Conservation (phyloP, 2,113 vertebrate species). For the Cardinalis cardinalis region DNA sequence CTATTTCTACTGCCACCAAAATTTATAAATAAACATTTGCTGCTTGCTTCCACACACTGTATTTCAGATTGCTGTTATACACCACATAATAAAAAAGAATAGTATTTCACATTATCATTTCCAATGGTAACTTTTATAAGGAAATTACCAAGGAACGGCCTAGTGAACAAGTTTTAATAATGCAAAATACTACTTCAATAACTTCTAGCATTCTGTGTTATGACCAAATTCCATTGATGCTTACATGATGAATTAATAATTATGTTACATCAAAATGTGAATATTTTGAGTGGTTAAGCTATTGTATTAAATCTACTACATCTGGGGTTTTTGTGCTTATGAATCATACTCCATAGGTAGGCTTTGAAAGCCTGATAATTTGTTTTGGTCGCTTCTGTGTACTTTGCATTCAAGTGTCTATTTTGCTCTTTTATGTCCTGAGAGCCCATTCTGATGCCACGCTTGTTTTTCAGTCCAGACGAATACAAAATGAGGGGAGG, state of each 20-base stretch:
- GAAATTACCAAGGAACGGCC: background rate
- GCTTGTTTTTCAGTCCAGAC: slow-evolving; percentile 80
- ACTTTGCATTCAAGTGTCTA: background rate
- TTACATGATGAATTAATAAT: background rate
- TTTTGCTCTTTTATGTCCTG: background rate
- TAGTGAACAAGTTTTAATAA: background rate
- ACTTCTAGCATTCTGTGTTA: background rate
- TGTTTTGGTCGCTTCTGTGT: background rate
- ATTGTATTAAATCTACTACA: background rate
- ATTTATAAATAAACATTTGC: background rate
- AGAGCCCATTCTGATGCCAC: background rate
- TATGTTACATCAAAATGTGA: background rate
- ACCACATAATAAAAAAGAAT: background rate
- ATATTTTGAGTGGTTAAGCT: background rate
- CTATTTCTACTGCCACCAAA: background rate
- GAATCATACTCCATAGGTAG: background rate
- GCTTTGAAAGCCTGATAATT: background rate
- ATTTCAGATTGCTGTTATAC: background rate
- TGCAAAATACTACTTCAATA: background rate
- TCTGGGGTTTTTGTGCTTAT: background rate
- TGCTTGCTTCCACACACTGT: background rate
- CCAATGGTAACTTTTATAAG: background rate
- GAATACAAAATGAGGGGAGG: slow-evolving; percentile 90
- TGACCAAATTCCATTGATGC: background rate
- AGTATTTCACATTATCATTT: background rate